A percentile compares a stretch with the other conserved stretches of the same genome.
Evolutionary conservation across 2,888 invertebrate genomes (phyloP).

Genomic region (Luffia ferchaultella): DNA sequence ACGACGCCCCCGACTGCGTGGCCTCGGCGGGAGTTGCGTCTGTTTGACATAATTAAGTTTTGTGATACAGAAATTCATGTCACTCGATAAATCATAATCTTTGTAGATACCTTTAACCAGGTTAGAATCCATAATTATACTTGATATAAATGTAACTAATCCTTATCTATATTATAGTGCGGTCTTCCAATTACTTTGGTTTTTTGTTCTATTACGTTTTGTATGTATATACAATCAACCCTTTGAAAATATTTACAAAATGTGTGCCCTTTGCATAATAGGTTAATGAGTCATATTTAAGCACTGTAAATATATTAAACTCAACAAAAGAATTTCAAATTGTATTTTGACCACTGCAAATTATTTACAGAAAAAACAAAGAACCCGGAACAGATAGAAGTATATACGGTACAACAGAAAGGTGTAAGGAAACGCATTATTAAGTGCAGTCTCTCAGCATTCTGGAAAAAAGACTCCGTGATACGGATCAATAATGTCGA

Average conservation of each 20-base stretch:
- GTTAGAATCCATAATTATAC: too few relatives aligned
- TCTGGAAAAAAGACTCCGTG: slow-evolving; percentile 74
- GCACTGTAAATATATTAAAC: not conserved
- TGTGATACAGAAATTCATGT: too few relatives aligned
- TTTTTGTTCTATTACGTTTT: too few relatives aligned
- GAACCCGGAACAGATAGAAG: slow-evolving; percentile 75
- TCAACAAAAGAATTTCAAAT: not conserved
- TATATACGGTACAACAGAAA: slow-evolving; percentile 70
- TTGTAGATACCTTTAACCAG: too few relatives aligned
- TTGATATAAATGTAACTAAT: too few relatives aligned
- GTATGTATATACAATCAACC: not conserved
- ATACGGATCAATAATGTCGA: slow-evolving; percentile 77
- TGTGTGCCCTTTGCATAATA: not conserved
- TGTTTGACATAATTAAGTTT: too few relatives aligned
- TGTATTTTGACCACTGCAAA: not conserved
- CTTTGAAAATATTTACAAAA: not conserved
- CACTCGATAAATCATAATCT: too few relatives aligned
- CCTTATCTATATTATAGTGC: too few relatives aligned
- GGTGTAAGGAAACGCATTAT: slow-evolving; percentile 69
- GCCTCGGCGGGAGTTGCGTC: too few relatives aligned
- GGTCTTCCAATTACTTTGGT: too few relatives aligned
- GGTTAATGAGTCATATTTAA: not conserved
- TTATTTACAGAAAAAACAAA: slow-evolving; percentile 72
- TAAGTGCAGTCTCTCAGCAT: slow-evolving; percentile 68
- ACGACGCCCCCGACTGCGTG: too few relatives aligned